Base-by-base conservation (phyloP, 2,797 vertebrate genomes). In the Mastacembelus armatus region DNA sequence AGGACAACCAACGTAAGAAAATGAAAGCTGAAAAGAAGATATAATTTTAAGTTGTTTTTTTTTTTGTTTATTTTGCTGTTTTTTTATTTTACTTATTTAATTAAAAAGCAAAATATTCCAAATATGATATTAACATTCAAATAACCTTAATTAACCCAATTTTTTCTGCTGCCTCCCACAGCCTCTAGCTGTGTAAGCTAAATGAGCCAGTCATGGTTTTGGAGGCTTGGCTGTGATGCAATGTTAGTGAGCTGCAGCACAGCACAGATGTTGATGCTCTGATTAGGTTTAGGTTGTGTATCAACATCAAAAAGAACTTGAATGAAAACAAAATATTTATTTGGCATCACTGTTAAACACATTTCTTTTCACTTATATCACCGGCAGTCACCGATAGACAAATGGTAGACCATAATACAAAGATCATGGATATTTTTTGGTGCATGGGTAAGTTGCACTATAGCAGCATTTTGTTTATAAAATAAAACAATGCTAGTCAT, bases 251-350 rank as follows among this genome's bases (percentile, higher is more conserved):
- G 35, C 35, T 30, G 47, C 42, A 18, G 29, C 48, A 10, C n/a
- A 47, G 64, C 35, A 48, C 24, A 59, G 32, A 55, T 68, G 62
- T 56, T 49, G 19, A 63, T 42, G 19, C 30, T 51, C 50, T 52
- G 15, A 50, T 52, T 51, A 22, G 8, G 30, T 59, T 64, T 42
- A 55, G 39, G 10, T 21, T 0, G 39, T 10, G 8, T 42, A 18
- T 27, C 43, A 18, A 52, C 58, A n/a, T 66, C 14, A 36, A 39
- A 40, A 38, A 67, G 29, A 14, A 62, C 42, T 38, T 24, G 22
- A 63, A 35, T 44, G 42, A 38, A 42, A 22, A 57, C 21, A 48
- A 52, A 52, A 21, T 29, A 3, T 44, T 71, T 38, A 58, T 58
- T 38, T 57, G 11, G 15, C 57, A 61, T 61, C 26, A 42, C 26